Conservation (phyloP, 2,888 invertebrate genomes). For the Opisthograptis luteolata region DNA sequence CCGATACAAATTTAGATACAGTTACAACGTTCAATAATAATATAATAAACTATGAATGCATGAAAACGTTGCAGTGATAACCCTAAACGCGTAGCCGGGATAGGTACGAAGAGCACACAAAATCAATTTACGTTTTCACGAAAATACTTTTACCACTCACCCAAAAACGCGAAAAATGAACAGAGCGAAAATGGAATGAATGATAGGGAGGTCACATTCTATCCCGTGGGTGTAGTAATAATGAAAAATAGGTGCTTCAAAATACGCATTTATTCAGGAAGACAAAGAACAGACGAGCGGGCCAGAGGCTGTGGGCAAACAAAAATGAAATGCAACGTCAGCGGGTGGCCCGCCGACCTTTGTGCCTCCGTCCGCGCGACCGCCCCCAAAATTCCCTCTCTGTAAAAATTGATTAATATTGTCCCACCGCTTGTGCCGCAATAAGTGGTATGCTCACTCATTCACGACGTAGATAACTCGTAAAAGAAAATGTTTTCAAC, state of each 20-base stretch:
- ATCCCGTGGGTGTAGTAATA: constrained; percentile 57
- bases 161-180: constrained; percentile 35
- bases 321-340: constrained; percentile 79
- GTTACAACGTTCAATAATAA: constrained; percentile 44
- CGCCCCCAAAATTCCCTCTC: constrained; percentile 67
- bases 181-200: constrained; percentile 43
- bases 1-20: constrained; percentile 49
- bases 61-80: constrained; percentile 14
- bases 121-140: constrained; percentile 42
- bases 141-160: constrained; percentile 33
- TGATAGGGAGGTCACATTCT: constrained; percentile 50
- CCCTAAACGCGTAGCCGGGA: constrained; percentile 17
- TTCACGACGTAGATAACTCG: constrained; percentile 55
- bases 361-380: constrained; percentile 59
- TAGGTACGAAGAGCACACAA: constrained; percentile 20
- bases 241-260: constrained; percentile 69
- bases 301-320: constrained; percentile 66
- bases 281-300: constrained; percentile 68
- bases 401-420: constrained; percentile 79
- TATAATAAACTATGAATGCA: constrained; percentile 44
- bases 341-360: constrained; percentile 66
- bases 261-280: constrained; percentile 72
- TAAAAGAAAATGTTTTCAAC: constrained; percentile 62
- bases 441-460: constrained; percentile 63
- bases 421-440: constrained; percentile 61